Percentiles rank a stretch among this genome's conserved stretches.
Evolutionary conservation across 1,140 invertebrate species (phyloP).

Genomic region (Lasioglossum albipes): DNA sequence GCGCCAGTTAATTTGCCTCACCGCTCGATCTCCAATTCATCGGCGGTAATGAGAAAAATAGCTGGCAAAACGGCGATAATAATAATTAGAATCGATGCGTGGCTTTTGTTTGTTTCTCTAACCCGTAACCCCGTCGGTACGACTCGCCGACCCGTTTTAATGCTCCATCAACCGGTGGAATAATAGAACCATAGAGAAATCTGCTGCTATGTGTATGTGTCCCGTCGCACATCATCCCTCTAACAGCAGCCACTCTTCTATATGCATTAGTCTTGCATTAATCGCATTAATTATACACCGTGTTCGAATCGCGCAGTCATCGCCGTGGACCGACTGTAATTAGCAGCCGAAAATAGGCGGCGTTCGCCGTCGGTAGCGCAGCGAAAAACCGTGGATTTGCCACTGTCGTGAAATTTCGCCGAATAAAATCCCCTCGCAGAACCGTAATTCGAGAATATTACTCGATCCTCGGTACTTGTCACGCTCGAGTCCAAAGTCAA

Average conservation of each 20-base stretch:
- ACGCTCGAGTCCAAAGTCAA: too few species aligned
- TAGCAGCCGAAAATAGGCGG: conserved; percentile 29
- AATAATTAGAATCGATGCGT: conserved; percentile 62
- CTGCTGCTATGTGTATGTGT: too few species aligned
- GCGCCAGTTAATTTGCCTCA: conserved; percentile 35
- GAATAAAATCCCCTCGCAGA: not conserved
- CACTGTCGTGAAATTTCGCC: too few species aligned
- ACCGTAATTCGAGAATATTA: not conserved
- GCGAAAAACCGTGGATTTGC: not conserved
- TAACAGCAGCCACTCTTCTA: not conserved
- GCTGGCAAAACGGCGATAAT: conserved; percentile 53
- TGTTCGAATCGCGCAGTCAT: conserved; percentile 34
- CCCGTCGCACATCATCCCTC: not conserved
- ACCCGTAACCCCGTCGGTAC: conserved; percentile 45
- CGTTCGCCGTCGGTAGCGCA: not conserved
- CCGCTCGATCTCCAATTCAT: conserved; percentile 45
- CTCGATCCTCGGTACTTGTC: not conserved
- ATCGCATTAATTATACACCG: conserved; percentile 43
- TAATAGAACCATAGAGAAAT: conserved; percentile 49
- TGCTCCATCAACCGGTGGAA: conserved; percentile 43
- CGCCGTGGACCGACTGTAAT: conserved; percentile 9
- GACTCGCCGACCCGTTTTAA: conserved; percentile 36
- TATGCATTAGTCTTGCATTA: conserved; percentile 33
- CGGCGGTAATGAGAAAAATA: conserved; percentile 56
- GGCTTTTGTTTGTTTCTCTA: conserved; percentile 61